Conservation (phyloP, 2,888 invertebrate species). For the Drosophila affinis region DNA sequence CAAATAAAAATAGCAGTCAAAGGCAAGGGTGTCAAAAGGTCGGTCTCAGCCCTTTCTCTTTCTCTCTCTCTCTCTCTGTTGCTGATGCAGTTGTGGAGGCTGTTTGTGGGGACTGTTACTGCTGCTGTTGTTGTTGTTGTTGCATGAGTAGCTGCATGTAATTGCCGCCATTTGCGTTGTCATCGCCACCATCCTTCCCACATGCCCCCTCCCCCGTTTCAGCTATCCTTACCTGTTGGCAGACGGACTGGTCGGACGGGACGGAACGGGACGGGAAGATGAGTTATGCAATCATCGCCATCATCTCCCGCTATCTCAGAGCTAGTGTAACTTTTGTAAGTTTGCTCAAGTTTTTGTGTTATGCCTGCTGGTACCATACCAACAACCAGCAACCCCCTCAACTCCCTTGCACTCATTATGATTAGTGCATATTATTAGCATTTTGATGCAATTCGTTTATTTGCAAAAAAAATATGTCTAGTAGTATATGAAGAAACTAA, state of each 20-base stretch:
- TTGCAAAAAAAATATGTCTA: slow-evolving; percentile 13
- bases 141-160: slow-evolving; percentile 60
- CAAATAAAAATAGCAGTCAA: no score
- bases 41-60: background rate
- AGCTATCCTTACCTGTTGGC: slow-evolving; percentile 35
- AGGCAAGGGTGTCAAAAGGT: background rate
- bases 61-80: background rate
- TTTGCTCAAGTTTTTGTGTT: slow-evolving; percentile 71
- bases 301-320: slow-evolving; percentile 14
- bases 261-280: slow-evolving; percentile 18
- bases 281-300: slow-evolving; percentile 67
- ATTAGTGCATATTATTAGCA: slow-evolving; percentile 74
- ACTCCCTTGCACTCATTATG: slow-evolving; percentile 50
- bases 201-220: background rate
- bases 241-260: slow-evolving; percentile 31
- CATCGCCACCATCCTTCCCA: slow-evolving; percentile 43
- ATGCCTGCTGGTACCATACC: slow-evolving; percentile 51
- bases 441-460: slow-evolving; percentile 56
- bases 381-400: background rate
- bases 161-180: slow-evolving; percentile 76
- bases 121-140: slow-evolving; percentile 45
- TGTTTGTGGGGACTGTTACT: slow-evolving; percentile 32
- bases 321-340: slow-evolving; percentile 63
- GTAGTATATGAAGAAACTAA: background rate
- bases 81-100: slow-evolving; percentile 1